Conservation (phyloP, 2,888 invertebrate species). For the Ormia ochracea region DNA sequence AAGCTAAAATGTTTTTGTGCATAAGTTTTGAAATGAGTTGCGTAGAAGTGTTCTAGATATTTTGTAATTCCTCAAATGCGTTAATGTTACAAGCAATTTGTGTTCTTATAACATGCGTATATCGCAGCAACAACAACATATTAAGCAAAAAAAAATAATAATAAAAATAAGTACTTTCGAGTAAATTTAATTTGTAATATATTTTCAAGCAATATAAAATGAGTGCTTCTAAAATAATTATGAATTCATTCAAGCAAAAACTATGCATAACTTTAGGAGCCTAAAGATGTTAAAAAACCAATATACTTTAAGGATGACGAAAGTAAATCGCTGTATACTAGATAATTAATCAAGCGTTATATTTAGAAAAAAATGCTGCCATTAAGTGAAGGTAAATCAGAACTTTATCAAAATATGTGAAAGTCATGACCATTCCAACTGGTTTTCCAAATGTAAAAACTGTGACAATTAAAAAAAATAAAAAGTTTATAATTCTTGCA, state of each 20-base stretch:
- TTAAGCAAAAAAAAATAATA: neutral
- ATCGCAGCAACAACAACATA: neutral
- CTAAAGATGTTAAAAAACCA: neutral
- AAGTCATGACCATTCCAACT: too few relatives aligned
- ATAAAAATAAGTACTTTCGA: slow-evolving; percentile 31
- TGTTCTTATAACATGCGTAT: slow-evolving; percentile 28
- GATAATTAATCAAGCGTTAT: too few relatives aligned
- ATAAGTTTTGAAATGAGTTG: slow-evolving; percentile 51
- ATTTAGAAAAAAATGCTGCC: too few relatives aligned
- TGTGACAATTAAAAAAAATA: too few relatives aligned
- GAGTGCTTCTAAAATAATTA: slow-evolving; percentile 50
- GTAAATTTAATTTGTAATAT: slow-evolving; percentile 60
- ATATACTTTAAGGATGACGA: slow-evolving; percentile 20
- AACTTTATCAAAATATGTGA: too few relatives aligned
- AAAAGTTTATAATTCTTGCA: too few relatives aligned
- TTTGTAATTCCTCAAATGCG: slow-evolving; percentile 52
- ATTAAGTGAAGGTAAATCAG: too few relatives aligned
- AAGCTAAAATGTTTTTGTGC: slow-evolving; percentile 36
- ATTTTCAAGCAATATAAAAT: slow-evolving; percentile 20
- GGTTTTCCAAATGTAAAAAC: too few relatives aligned
- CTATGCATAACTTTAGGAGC: slow-evolving; percentile 16
- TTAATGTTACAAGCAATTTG: slow-evolving; percentile 45
- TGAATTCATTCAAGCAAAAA: slow-evolving; percentile 35
- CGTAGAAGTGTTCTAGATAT: slow-evolving; percentile 11
- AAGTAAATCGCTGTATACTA: too few relatives aligned